phyloP scores from a whole-genome alignment of 2,797 vertebrate species.

The Sebastes minor region DNA sequence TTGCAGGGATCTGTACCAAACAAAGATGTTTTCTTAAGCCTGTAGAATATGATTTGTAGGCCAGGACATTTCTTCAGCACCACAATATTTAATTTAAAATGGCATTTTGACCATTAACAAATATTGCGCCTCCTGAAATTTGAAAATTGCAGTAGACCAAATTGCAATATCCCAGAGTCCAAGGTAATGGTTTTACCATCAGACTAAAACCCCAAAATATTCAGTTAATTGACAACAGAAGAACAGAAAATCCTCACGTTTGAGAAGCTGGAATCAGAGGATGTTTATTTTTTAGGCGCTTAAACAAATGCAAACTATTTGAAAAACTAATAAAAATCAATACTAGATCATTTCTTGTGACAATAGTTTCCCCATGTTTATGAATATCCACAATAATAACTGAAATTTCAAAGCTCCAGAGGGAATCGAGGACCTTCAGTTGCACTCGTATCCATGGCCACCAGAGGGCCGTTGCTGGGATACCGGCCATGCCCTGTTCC shows the following conservation, averaged over 20 bases:
- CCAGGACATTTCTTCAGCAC: too few relatives aligned
- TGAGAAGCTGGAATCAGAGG: neutral
- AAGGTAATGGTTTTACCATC: neutral
- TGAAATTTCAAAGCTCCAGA: neutral
- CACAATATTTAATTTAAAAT: too few relatives aligned
- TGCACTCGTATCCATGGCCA: neutral
- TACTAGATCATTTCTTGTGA: neutral
- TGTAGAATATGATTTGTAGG: too few relatives aligned
- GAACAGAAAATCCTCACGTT: neutral
- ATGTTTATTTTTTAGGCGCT: neutral
- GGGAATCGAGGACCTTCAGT: neutral
- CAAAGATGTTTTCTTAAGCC: too few relatives aligned
- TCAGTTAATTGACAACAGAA: neutral
- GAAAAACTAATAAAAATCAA: neutral
- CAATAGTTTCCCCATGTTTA: neutral
- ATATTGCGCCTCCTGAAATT: fast-evolving
- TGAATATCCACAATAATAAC: neutral
- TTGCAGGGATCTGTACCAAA: too few relatives aligned
- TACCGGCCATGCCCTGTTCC: neutral
- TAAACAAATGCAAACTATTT: neutral
- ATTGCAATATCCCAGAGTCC: neutral
- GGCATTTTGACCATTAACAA: too few relatives aligned
- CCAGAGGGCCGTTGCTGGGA: constrained; percentile 50
- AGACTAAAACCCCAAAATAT: neutral
- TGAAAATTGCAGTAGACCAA: too few relatives aligned